Conservation (phyloP, 2,113 vertebrate species). For the Coreoperca whiteheadi region DNA sequence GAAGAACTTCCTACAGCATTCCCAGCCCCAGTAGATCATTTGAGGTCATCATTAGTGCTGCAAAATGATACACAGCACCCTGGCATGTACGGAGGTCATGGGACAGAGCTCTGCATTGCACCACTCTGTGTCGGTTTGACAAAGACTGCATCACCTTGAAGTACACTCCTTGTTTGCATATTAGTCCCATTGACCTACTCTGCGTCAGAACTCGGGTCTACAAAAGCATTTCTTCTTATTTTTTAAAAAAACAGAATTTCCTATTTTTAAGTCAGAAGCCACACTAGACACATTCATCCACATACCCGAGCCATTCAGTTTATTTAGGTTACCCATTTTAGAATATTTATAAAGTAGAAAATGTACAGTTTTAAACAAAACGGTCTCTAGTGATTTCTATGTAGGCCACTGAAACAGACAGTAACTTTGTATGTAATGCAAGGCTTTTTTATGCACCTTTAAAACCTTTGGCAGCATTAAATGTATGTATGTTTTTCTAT, state of each 20-base stretch:
- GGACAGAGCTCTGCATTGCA: slow-evolving; percentile 15
- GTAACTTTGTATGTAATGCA: background rate
- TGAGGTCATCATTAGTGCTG: background rate
- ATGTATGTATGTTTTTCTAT: background rate
- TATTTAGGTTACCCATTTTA: background rate
- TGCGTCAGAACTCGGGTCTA: background rate
- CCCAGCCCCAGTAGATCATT: no score
- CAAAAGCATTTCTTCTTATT: background rate
- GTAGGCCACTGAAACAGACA: background rate
- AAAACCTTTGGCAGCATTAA: no score
- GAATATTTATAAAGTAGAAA: background rate
- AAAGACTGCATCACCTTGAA: slow-evolving; percentile 3
- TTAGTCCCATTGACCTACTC: no score
- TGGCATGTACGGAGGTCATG: background rate
- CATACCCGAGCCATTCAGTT: background rate
- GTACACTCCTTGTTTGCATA: background rate
- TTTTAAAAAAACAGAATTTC: background rate
- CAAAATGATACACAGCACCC: background rate
- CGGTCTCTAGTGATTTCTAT: background rate
- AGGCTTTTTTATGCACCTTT: background rate
- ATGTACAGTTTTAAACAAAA: background rate
- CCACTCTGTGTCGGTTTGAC: background rate
- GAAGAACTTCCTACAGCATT: background rate
- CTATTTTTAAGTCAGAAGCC: background rate
- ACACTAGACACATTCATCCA: background rate